Evolutionary conservation across 2,888 invertebrate genomes (phyloP).

Genomic region (Pardosa pseudoannulata): DNA sequence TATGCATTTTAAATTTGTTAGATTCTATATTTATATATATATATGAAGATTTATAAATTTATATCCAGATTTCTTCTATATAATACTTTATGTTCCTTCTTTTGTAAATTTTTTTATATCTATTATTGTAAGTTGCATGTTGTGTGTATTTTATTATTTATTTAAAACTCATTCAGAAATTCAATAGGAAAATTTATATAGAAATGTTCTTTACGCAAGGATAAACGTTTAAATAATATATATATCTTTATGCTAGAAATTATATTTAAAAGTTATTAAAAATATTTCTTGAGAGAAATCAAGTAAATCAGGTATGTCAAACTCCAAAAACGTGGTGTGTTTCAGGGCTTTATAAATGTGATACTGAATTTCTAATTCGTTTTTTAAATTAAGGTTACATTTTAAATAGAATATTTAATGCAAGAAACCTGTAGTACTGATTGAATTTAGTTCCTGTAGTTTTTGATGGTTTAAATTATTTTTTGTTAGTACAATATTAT

Average conservation of each 20-base stretch:
- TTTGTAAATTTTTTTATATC: neutral
- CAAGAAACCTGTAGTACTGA: too few relatives aligned
- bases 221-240: neutral
- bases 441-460: too few relatives aligned
- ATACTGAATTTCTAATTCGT: too few relatives aligned
- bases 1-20: neutral
- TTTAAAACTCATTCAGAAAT: neutral
- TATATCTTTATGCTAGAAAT: neutral
- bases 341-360: too few relatives aligned
- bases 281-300: neutral
- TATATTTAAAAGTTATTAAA: neutral
- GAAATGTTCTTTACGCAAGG: neutral
- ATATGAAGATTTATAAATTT: conserved; percentile 10
- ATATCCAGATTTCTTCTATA: neutral
- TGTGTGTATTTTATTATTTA: neutral
- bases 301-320: too few relatives aligned
- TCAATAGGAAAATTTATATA: neutral
- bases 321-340: too few relatives aligned
- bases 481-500: too few relatives aligned
- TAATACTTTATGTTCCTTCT: conserved; percentile 2
- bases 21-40: neutral
- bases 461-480: too few relatives aligned
- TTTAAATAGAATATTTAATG: too few relatives aligned
- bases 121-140: neutral
- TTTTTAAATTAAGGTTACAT: too few relatives aligned